A percentile compares a stretch with the other conserved stretches of the same genome.
These are phyloP conservation scores for Lethrus apterus DNA, from an alignment of 1,140 invertebrate species.

Conservation along the genomic window DNA sequence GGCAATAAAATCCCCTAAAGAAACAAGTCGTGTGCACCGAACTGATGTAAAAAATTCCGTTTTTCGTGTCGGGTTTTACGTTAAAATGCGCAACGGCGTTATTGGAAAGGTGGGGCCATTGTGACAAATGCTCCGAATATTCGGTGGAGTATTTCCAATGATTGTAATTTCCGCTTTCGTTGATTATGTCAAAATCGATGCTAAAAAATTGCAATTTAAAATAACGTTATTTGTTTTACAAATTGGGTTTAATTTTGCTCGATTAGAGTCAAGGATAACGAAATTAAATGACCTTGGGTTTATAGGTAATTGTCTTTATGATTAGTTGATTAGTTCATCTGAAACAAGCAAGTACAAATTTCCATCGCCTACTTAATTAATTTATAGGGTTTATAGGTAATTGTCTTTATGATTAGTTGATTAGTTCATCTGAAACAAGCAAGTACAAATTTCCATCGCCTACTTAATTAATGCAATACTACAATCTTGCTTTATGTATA, in stretches of 20 bases:
- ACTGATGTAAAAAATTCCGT: slow-evolving; percentile 46
- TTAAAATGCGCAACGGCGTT: slow-evolving; percentile 50
- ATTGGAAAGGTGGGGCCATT: slow-evolving; percentile 55
- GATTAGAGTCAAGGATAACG: too few species aligned
- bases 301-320: slow-evolving; percentile 13
- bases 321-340: slow-evolving; percentile 5
- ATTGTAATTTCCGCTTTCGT: slow-evolving; percentile 57
- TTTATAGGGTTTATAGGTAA: too few species aligned
- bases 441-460: not conserved
- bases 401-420: slow-evolving; percentile 10
- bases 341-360: not conserved
- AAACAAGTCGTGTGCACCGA: slow-evolving; percentile 60
- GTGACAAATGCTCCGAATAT: slow-evolving; percentile 57
- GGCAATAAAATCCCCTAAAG: slow-evolving; percentile 47
- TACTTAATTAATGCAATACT: slow-evolving; percentile 1
- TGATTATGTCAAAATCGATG: slow-evolving; percentile 52
- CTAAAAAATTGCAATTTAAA: slow-evolving; percentile 45
- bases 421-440: slow-evolving; percentile 1
- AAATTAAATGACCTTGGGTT: too few species aligned
- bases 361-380: not conserved
- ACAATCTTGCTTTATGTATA: too few species aligned
- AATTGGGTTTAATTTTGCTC: too few species aligned
- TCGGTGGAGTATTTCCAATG: slow-evolving; percentile 62
- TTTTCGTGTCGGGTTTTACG: slow-evolving; percentile 43
- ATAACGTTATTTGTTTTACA: too few species aligned